A percentile compares a stretch with the other conserved stretches of the same genome.
Evolutionary conservation across 2,888 invertebrate genomes (phyloP).

Genomic region (Cyaniris semiargus): DNA sequence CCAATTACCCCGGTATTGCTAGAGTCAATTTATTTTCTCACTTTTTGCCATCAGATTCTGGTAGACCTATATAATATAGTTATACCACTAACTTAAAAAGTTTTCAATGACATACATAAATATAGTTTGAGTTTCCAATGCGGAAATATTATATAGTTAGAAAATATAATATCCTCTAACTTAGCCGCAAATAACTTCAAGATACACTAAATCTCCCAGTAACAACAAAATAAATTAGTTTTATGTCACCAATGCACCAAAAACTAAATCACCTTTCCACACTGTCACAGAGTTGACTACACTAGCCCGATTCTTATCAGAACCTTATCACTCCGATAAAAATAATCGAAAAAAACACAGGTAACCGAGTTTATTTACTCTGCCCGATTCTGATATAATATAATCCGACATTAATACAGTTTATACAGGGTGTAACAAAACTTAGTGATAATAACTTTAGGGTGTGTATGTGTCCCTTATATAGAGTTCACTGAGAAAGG

Average conservation of each 20-base stretch:
- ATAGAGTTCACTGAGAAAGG: too few relatives aligned
- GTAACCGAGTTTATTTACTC: background rate
- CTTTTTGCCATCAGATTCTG: too few relatives aligned
- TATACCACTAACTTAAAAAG: background rate
- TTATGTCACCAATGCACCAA: background rate
- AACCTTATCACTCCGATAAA: slow-evolving; percentile 7
- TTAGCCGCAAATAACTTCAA: background rate
- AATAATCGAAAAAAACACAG: slow-evolving; percentile 7
- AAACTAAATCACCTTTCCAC: background rate
- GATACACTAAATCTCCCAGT: background rate
- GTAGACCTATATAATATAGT: too few relatives aligned
- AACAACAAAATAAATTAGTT: background rate
- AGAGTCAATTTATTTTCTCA: too few relatives aligned
- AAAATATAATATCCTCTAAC: too few relatives aligned
- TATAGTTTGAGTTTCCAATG: too few relatives aligned
- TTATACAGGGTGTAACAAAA: too few relatives aligned
- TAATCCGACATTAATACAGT: background rate
- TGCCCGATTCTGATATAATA: background rate
- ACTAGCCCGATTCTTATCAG: background rate
- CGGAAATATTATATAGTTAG: too few relatives aligned
- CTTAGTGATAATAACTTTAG: too few relatives aligned
- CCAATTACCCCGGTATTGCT: too few relatives aligned
- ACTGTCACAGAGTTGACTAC: background rate
- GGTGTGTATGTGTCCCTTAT: too few relatives aligned
- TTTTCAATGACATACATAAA: background rate